phyloP scores from a whole-genome alignment of 2,113 vertebrate genomes.

The Channa maculata region DNA sequence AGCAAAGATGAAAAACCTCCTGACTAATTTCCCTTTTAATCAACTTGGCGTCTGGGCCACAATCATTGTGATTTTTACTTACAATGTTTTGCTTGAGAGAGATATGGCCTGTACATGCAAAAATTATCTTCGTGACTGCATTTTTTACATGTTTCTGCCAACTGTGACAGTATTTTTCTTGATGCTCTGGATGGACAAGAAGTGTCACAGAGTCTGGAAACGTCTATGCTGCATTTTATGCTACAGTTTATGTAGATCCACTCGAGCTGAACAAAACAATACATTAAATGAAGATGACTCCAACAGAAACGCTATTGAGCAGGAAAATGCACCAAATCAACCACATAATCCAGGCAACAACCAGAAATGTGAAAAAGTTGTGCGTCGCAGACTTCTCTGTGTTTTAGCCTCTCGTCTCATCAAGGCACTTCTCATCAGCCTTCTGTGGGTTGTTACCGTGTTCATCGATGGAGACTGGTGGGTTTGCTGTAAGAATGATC shows the following conservation, averaged over 20 bases:
- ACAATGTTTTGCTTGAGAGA: not conserved
- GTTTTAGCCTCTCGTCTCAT: not conserved
- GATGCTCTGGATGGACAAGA: slow-evolving; percentile 2
- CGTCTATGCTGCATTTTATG: too few species aligned
- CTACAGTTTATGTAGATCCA: too few species aligned
- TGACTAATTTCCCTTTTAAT: too few species aligned
- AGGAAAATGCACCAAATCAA: too few species aligned
- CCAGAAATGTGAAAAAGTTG: too few species aligned
- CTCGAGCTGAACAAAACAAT: too few species aligned
- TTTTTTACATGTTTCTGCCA: not conserved
- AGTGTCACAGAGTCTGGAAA: not conserved
- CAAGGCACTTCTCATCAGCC: not conserved
- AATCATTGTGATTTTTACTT: not conserved
- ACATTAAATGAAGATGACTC: too few species aligned
- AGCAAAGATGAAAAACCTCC: too few species aligned
- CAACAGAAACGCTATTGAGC: too few species aligned
- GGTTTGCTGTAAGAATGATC: not conserved
- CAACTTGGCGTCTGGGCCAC: not conserved
- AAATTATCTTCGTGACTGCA: not conserved
- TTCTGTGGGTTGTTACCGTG: not conserved
- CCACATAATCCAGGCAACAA: too few species aligned
- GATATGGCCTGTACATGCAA: not conserved
- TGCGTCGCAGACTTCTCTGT: not conserved
- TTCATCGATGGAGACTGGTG: slow-evolving; percentile 11
- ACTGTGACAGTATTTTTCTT: not conserved